These are phyloP conservation scores for Drosophila engyochracea DNA, from an alignment of 2,888 invertebrate genomes.

Conservation along the genomic window DNA sequence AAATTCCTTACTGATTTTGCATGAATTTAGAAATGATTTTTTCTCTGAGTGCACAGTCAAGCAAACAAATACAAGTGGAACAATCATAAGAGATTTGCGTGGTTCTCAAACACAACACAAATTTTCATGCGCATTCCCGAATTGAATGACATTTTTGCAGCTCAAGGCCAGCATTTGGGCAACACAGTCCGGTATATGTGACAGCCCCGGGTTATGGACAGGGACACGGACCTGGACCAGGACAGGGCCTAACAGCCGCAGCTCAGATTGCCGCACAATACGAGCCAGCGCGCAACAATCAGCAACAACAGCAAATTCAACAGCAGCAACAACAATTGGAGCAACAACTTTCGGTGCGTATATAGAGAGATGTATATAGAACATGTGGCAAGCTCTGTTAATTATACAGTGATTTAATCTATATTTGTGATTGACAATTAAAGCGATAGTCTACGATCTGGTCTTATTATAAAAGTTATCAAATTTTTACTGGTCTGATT, in stretches of 20 bases:
- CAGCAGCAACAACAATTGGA: slow-evolving; percentile 9
- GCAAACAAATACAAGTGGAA: neutral
- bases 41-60: neutral
- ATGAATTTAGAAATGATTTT: neutral
- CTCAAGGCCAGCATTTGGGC: slow-evolving; percentile 62
- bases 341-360: slow-evolving; percentile 72
- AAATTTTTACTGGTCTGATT: neutral
- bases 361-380: too few relatives aligned
- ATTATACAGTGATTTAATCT: slow-evolving; percentile 6
- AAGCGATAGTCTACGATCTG: neutral
- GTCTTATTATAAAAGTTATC: neutral
- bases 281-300: slow-evolving; percentile 78
- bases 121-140: slow-evolving; percentile 25
- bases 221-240: slow-evolving; percentile 29
- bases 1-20: neutral
- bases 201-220: slow-evolving; percentile 17
- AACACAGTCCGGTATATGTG: slow-evolving; percentile 79
- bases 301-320: slow-evolving; percentile 30
- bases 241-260: slow-evolving; percentile 49
- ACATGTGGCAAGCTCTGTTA: slow-evolving; percentile 16
- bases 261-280: slow-evolving; percentile 84
- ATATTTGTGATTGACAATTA: neutral
- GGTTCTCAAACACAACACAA: slow-evolving; percentile 11
- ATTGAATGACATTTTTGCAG: slow-evolving; percentile 43
- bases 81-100: slow-evolving; percentile 7